These are phyloP conservation scores for Diplazon laetatorius DNA, from an alignment of 2,888 invertebrate genomes.

Conservation along the genomic window DNA sequence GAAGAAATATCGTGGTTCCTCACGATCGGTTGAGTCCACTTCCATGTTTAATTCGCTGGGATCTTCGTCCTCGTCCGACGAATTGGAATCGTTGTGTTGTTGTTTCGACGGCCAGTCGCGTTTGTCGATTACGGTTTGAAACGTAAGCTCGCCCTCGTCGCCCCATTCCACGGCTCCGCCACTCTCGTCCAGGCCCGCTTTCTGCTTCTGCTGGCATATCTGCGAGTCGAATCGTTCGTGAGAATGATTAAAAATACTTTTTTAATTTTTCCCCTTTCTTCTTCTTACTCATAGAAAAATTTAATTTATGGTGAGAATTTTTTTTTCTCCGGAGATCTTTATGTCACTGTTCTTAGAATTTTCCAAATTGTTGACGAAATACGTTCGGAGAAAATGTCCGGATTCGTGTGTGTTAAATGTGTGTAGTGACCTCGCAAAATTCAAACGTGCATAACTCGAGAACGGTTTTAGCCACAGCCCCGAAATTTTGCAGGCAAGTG, in stretches of 20 bases:
- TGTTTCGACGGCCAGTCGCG: conserved; percentile 79
- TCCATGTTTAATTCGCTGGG: conserved; percentile 81
- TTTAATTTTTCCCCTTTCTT: too few relatives aligned
- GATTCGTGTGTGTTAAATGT: too few relatives aligned
- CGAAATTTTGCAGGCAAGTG: too few relatives aligned
- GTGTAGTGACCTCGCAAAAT: too few relatives aligned
- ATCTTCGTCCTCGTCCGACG: conserved; percentile 83
- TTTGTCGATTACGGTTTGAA: conserved; percentile 83
- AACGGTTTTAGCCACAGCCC: too few relatives aligned
- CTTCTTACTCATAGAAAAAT: too few relatives aligned
- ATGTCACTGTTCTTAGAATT: too few relatives aligned
- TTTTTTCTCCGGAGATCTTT: too few relatives aligned
- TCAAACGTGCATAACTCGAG: too few relatives aligned
- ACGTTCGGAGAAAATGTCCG: too few relatives aligned
- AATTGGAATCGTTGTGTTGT: conserved; percentile 78
- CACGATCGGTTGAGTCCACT: conserved; percentile 83
- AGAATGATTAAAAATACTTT: background rate
- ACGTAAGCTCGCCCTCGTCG: conserved; percentile 83
- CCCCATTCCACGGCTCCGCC: conserved; percentile 80
- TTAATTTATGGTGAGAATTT: background rate
- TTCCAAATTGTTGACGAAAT: too few relatives aligned
- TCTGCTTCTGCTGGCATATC: conserved; percentile 78
- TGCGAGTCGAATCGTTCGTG: conserved; percentile 45
- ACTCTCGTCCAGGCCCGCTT: conserved; percentile 75
- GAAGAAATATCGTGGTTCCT: conserved; percentile 71